Evolutionary conservation across 1,140 invertebrate species (phyloP).

Genomic region (Zaprionus gabonicus): DNA sequence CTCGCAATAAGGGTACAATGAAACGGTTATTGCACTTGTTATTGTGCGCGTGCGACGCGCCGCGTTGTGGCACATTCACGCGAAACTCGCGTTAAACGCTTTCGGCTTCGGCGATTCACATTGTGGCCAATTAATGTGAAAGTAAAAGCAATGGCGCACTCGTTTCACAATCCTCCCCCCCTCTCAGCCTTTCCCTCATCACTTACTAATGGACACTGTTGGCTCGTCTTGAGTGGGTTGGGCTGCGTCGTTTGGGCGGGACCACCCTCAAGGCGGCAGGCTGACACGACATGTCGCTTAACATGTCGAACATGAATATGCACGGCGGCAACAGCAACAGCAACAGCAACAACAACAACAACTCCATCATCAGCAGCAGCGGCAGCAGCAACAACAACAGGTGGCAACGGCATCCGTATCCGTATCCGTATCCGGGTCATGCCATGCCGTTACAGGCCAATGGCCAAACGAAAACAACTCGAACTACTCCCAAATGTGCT

Average conservation of each 20-base stretch:
- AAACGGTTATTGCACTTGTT: constrained; percentile 26
- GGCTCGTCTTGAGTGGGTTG: constrained; percentile 43
- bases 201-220: constrained; percentile 55
- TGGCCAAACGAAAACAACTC: constrained; percentile 49
- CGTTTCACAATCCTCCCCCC: neutral
- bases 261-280: neutral
- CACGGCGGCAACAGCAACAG: constrained; percentile 32
- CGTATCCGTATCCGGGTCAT: constrained; percentile 55
- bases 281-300: constrained; percentile 71
- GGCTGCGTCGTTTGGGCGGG: neutral
- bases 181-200: constrained; percentile 11
- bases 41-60: neutral
- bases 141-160: constrained; percentile 47
- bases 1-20: neutral
- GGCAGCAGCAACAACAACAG: constrained; percentile 55
- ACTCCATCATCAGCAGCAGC: neutral
- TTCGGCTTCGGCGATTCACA: constrained; percentile 43
- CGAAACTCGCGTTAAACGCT: constrained; percentile 71
- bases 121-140: constrained; percentile 60
- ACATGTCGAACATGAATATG: constrained; percentile 77
- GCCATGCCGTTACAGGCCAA: constrained; percentile 46
- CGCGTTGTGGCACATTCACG: constrained; percentile 44
- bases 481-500: constrained; percentile 74
- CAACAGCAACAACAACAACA: constrained; percentile 26
- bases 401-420: constrained; percentile 51